Percentiles rank a stretch among this genome's conserved stretches.
Evolutionary conservation across 2,797 vertebrate species (phyloP).

Genomic region (Lepus oiostolus): DNA sequence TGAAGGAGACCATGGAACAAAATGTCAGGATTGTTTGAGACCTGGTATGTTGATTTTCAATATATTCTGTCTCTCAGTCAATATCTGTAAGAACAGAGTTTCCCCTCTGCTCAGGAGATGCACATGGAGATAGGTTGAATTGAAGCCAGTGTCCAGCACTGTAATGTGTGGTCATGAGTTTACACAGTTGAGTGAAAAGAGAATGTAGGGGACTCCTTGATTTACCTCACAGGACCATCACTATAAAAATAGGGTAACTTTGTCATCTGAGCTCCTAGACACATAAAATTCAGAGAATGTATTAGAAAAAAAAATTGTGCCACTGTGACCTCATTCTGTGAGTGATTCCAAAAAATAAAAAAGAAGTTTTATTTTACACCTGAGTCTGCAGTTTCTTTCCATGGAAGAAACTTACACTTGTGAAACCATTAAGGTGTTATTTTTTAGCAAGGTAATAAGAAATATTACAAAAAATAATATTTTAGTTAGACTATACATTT

Average conservation of each 20-base stretch:
- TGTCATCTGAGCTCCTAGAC: neutral
- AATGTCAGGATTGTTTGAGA: neutral
- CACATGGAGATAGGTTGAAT: neutral
- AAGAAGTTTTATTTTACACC: neutral
- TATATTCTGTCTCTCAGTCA: neutral
- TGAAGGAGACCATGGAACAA: neutral
- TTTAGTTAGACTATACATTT: neutral
- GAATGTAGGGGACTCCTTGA: neutral
- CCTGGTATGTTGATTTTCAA: neutral
- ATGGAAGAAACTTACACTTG: neutral
- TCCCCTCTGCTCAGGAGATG: neutral
- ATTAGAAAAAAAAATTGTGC: neutral
- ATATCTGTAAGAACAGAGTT: accelerated
- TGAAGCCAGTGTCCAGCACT: neutral
- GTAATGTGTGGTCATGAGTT: neutral
- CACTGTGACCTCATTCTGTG: neutral
- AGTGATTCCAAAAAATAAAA: neutral
- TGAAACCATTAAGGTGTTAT: neutral
- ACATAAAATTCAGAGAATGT: neutral
- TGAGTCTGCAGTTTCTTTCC: neutral
- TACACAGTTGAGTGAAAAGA: neutral
- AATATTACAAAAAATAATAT: neutral
- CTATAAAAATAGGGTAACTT: neutral
- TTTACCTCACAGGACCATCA: neutral
- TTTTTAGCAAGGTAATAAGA: neutral